Conservation (phyloP, 2,113 vertebrate genomes). For the Python bivittatus region DNA sequence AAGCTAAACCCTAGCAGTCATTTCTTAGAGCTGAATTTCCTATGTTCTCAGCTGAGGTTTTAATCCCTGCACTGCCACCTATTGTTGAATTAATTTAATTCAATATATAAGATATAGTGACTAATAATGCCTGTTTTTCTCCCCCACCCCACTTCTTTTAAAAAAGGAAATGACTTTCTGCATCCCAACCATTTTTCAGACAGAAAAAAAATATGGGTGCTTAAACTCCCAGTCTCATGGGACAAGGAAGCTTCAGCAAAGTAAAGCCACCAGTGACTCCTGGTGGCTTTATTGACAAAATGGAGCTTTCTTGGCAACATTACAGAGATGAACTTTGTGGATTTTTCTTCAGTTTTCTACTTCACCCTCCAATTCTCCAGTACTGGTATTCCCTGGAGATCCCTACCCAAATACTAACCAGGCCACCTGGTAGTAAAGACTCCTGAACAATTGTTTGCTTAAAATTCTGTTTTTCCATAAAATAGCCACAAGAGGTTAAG, state of each 20-base stretch:
- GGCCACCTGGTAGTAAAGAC: background rate
- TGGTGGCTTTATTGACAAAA: background rate
- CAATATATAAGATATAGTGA: background rate
- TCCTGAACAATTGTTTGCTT: background rate
- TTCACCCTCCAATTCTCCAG: background rate
- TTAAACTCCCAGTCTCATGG: background rate
- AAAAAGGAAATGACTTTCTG: background rate
- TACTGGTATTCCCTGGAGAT: background rate
- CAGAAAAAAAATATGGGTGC: background rate
- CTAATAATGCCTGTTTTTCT: background rate
- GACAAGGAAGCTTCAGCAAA: background rate
- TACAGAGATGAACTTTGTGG: background rate
- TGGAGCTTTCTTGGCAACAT: background rate
- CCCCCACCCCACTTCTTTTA: background rate
- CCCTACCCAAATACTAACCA: background rate
- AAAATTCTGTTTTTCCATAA: background rate
- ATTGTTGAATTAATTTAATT: constrained; percentile 2
- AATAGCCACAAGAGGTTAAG: background rate
- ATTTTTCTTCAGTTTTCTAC: background rate
- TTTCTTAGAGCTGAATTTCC: constrained; percentile 11
- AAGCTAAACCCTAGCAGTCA: constrained; percentile 8
- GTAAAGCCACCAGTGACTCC: background rate
- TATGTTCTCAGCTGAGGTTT: background rate
- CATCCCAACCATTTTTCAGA: background rate
- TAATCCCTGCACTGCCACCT: constrained; percentile 4